Evolutionary conservation across 1,140 invertebrate species (phyloP), one percentile per base, ranked within the genome.

Genomic region (Spodoptera frugiperda): DNA sequence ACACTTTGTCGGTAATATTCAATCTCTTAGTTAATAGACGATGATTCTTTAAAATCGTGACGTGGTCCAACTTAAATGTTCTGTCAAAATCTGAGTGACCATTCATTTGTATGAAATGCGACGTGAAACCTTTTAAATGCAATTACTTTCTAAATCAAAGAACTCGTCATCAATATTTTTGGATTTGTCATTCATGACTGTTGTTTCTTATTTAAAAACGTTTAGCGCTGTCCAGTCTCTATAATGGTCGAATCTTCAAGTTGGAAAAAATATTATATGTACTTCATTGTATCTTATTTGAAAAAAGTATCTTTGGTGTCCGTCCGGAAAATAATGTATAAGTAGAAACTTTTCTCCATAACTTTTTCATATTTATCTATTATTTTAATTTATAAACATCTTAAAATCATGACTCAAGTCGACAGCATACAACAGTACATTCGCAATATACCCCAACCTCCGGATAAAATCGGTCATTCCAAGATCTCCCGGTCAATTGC

Each of bases 1-100:
- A 92, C 89, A 87, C 90, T 92, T 91, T 92, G 92, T 87, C 91
- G 91, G 91, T 80, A 30, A 53, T 70, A 1, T 19, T 44, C 77
- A 81, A 78, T 83, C 78, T 75, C 83, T 71, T 49, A 61, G 15
- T 71, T 89, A 89, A 90, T 87, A 90, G 84, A 84, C 78, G 89
- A 92, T 92, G 90, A 90, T 87, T 92, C 86, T 88, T 74, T 81
- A 78, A 82, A 84, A 83, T 68, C 61, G 79, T 79, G 74, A 80
- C 57, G 54, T 15, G 75, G 49, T 65, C 78, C 71, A 77, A 76
- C 59, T 70, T 55, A 73, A 78, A 81, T 79, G 81, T 81, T 77
- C 74, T 75, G 82, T 75, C 78, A 49, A 78, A 79, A 76, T 73
- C 3, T 78, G 76, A 78, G 51, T 73, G 48, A 76, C 44, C 46